Conservation (phyloP, 2,113 vertebrate species). For the Taurulus bubalis region DNA sequence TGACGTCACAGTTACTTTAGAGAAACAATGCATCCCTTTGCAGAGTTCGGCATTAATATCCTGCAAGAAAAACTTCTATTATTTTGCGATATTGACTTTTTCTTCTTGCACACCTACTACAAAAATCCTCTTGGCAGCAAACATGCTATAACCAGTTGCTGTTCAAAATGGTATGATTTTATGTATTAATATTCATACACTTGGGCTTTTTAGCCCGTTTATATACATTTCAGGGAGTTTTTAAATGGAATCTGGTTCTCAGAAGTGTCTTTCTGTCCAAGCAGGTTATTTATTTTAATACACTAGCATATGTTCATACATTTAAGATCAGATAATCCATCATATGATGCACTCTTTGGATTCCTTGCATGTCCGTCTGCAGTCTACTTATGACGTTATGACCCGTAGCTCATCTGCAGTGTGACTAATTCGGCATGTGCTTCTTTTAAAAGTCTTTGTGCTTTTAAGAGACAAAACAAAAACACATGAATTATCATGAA, state of each 20-base stretch:
- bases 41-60: not conserved
- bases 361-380: not conserved
- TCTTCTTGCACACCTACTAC: not conserved
- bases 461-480: no score
- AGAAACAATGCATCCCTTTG: not conserved
- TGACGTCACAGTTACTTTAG: accelerated
- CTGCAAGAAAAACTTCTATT: accelerated
- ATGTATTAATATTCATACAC: accelerated
- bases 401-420: not conserved
- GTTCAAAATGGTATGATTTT: not conserved
- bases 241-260: not conserved
- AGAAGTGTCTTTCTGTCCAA: not conserved
- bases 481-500: slow-evolving; percentile 16
- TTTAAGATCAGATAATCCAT: not conserved
- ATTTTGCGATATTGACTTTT: not conserved
- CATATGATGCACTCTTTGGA: not conserved
- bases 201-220: accelerated
- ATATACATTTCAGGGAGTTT: not conserved
- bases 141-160: not conserved
- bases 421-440: not conserved
- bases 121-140: accelerated
- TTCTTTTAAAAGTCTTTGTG: no score
- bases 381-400: not conserved
- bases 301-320: not conserved
- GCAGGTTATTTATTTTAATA: not conserved